Percentiles rank a stretch among this genome's conserved stretches.
Conservation (phyloP, 2,888 invertebrate genomes). For the Trimorus sp. region DNA sequence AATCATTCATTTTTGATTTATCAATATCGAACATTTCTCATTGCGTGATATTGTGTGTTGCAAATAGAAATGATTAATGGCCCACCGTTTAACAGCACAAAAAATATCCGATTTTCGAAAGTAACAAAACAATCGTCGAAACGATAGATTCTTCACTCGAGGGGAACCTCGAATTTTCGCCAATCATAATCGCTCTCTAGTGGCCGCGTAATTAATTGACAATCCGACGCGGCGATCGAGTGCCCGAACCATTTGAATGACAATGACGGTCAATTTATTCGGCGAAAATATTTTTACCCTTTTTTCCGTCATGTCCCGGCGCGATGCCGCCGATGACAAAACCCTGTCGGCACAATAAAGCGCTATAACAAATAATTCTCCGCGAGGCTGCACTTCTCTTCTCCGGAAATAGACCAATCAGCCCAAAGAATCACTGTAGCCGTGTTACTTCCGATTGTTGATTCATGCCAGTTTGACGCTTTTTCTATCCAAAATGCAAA, state of each 20-base stretch:
- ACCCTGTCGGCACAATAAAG: slow-evolving; percentile 57
- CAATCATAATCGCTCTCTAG: no score
- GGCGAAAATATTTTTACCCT: not conserved
- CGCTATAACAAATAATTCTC: slow-evolving; percentile 61
- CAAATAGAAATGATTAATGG: no score
- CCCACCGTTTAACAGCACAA: no score
- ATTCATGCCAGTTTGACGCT: slow-evolving; percentile 48
- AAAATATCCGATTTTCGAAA: no score
- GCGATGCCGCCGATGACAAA: slow-evolving; percentile 54
- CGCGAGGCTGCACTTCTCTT: slow-evolving; percentile 53
- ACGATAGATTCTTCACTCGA: no score
- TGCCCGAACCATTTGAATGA: slow-evolving; percentile 24
- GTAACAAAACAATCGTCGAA: no score
- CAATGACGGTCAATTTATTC: slow-evolving; percentile 50
- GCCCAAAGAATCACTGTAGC: slow-evolving; percentile 56
- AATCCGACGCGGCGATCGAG: slow-evolving; percentile 8
- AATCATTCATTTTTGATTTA: no score
- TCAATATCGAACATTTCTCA: no score
- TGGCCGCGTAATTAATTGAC: slow-evolving; percentile 15
- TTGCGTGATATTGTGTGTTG: no score
- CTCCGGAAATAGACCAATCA: slow-evolving; percentile 63
- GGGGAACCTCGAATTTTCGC: no score
- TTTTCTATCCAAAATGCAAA: not conserved
- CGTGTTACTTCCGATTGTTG: slow-evolving; percentile 58
- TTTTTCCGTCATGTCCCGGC: not conserved